Percentiles rank a stretch among this genome's conserved stretches.
phyloP scores from a whole-genome alignment of 2,888 invertebrate genomes.

The Hyalella azteca region DNA sequence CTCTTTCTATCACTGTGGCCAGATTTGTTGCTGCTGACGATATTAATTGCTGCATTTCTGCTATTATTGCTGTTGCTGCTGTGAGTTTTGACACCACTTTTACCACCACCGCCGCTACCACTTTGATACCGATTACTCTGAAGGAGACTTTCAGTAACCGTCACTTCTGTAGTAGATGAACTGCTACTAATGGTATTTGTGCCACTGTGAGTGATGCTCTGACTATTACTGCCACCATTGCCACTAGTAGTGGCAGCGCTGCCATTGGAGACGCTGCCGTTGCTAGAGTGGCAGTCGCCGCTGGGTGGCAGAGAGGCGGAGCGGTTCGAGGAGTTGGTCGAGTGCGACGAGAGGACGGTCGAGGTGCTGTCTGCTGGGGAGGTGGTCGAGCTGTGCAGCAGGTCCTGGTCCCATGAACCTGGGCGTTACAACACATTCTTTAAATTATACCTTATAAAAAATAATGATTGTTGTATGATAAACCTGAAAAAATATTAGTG shows the following conservation, averaged over 20 bases:
- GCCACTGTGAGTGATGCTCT: not conserved
- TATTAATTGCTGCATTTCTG: not conserved
- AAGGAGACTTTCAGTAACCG: no score
- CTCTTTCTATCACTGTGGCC: conserved; percentile 2
- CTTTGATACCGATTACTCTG: no score
- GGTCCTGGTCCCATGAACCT: conserved; percentile 53
- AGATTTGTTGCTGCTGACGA: not conserved
- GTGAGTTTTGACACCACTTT: not conserved
- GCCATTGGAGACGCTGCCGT: not conserved
- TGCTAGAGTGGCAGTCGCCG: conserved; percentile 15
- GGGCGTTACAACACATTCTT: no score
- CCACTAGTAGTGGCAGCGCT: no score
- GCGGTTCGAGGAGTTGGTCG: conserved; percentile 41
- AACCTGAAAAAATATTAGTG: no score
- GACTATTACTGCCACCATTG: not conserved
- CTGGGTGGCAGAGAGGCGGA: not conserved
- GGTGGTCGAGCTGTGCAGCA: conserved; percentile 52
- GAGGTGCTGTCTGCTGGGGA: conserved; percentile 58
- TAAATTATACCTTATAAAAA: no score
- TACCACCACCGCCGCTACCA: not conserved
- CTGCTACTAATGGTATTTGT: not conserved
- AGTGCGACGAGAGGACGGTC: conserved; percentile 54
- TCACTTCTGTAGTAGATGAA: not conserved
- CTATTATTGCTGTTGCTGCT: not conserved
- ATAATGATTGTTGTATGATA: no score